Evolutionary conservation across 1,140 invertebrate species (phyloP).

Genomic region (Euglossa dilemma): DNA sequence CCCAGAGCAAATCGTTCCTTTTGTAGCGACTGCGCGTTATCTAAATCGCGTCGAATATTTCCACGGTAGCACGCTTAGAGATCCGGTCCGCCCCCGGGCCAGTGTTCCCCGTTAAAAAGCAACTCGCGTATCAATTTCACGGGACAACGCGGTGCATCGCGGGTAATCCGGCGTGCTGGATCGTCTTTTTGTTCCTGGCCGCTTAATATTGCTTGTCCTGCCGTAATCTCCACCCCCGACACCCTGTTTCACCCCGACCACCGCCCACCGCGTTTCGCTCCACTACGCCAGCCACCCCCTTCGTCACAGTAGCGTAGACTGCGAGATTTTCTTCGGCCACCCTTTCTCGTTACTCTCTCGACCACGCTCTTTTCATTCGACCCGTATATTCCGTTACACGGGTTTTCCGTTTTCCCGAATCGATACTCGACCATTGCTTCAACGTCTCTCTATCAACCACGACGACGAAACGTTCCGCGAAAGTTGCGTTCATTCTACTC

Average conservation of each 20-base stretch:
- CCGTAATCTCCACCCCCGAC: constrained; percentile 74
- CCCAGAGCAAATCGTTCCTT: constrained; percentile 57
- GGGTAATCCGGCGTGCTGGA: constrained; percentile 75
- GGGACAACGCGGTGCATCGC: constrained; percentile 75
- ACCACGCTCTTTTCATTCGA: neutral
- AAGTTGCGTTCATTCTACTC: neutral
- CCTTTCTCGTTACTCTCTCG: neutral
- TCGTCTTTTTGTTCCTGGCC: constrained; percentile 79
- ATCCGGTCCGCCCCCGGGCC: constrained; percentile 23
- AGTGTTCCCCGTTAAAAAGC: constrained; percentile 68
- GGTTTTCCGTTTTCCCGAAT: neutral
- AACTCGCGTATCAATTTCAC: constrained; percentile 81
- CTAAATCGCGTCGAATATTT: constrained; percentile 72
- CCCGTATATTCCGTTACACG: neutral
- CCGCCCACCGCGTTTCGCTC: constrained; percentile 52
- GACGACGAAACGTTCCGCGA: neutral
- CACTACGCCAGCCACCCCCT: constrained; percentile 43
- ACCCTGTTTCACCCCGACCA: constrained; percentile 56
- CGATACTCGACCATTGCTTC: neutral
- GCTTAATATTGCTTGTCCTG: constrained; percentile 79
- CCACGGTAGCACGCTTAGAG: constrained; percentile 40
- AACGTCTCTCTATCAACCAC: too few species aligned
- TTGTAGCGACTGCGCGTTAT: constrained; percentile 61
- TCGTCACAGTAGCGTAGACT: constrained; percentile 50
- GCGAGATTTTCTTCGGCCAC: constrained; percentile 33